These are phyloP conservation scores for Choloepus didactylus DNA, from an alignment of 2,797 vertebrate genomes.

Conservation along the genomic window DNA sequence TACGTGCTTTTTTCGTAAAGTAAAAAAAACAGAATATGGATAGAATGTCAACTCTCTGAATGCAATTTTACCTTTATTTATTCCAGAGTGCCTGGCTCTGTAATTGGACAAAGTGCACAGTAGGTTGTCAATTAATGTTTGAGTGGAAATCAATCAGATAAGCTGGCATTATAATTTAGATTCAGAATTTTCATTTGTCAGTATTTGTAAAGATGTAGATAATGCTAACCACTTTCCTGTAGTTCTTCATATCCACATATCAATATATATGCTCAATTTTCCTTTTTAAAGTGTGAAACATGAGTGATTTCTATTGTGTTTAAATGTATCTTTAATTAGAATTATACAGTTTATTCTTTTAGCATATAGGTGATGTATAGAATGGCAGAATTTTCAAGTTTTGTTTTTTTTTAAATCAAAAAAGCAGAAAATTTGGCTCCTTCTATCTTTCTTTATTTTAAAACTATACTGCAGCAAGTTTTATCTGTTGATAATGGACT, in stretches of 20 bases:
- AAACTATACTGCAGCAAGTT: not conserved
- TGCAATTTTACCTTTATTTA: not conserved
- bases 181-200: conserved; percentile 43
- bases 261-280: not conserved
- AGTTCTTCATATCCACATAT: not conserved
- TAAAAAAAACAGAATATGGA: not conserved
- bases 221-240: not conserved
- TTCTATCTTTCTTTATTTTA: not conserved
- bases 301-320: conserved; percentile 4
- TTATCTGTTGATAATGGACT: not conserved
- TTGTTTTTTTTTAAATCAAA: not conserved
- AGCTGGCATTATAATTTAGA: not conserved
- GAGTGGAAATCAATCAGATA: not conserved
- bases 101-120: not conserved
- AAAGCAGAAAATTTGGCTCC: not conserved
- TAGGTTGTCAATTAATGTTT: not conserved
- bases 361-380: not conserved
- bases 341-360: conserved; percentile 6
- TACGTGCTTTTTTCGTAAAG: not conserved
- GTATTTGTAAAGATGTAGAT: not conserved
- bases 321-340: conserved; percentile 30
- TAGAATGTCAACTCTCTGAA: not conserved
- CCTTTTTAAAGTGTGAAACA: conserved; percentile 11
- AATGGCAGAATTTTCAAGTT: not conserved
- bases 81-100: not conserved